Evolutionary conservation across 2,797 vertebrate species (phyloP), one percentile per base, ranked within the genome.

Genomic region (Smutsia temminckii): DNA sequence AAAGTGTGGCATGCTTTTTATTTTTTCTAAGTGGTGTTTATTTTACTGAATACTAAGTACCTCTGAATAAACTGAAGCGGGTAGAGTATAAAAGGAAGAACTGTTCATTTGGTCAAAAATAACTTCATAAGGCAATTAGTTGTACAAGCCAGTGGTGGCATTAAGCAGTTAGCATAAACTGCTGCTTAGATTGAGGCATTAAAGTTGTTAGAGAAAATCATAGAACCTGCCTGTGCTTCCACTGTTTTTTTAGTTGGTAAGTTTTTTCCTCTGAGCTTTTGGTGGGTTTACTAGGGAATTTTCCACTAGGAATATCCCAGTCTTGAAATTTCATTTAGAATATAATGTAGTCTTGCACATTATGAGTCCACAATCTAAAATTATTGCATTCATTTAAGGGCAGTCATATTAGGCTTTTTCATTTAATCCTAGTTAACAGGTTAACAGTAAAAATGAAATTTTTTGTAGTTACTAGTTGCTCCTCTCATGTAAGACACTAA

Each of bases 301-400:
- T 95, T 85, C 66, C 32, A 68, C 57, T 91, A 86, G 59, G 49
- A 96, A 81, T 91, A 57, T 46, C n/a, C 53, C 97, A n/a, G 4
- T 78, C 64, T 64, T 95, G 13, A 89, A 78, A 64, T 96, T 96
- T 89, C 66, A 34, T 91, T 95, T 91, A 89, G 80, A 78, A 55
- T 87, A 11, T 91, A 69, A 69, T 89, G 17, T 57, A 71, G 37
- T 94, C 66, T 37, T 89, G 51, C 66, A 93, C 49, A 78, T 88
- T 80, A 83, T 64, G 23, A 95, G 63, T 66, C n/a, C 57, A 74
- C 29, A 90, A 6, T 68, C 80, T 90, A 80, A 95, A 96, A 71
- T 81, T 32, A 95, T 64, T 34, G 18, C 32, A 66, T 95, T 79
- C 27, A 74, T 91, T 95, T 71, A 20, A 23, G 11, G 16, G 5